phyloP scores from a whole-genome alignment of 1,140 invertebrate genomes.

The Ylistrum balloti region DNA sequence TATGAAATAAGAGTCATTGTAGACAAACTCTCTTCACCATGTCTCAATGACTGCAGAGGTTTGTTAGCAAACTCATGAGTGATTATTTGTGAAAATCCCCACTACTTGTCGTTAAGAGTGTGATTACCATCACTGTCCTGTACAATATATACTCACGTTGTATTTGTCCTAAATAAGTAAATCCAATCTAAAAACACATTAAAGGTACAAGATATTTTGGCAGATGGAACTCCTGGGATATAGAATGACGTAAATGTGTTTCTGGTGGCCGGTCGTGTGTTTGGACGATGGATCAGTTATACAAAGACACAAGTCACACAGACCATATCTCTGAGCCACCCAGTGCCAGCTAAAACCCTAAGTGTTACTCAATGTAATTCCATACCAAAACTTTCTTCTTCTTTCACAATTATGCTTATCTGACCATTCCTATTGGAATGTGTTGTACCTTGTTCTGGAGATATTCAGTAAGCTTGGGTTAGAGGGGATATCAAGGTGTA shows the following conservation, averaged over 20 bases:
- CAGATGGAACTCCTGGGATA: not conserved
- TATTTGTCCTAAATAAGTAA: not conserved
- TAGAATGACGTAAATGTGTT: not conserved
- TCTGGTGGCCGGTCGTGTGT: not conserved
- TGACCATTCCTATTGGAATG: not conserved
- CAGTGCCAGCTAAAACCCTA: slow-evolving; percentile 10
- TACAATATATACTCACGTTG: not conserved
- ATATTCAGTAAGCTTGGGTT: not conserved
- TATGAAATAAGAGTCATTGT: not conserved
- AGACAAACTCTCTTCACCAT: not conserved
- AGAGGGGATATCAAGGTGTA: no score
- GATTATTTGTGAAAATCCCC: slow-evolving; percentile 38
- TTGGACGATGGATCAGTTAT: not conserved
- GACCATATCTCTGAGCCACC: slow-evolving; percentile 7
- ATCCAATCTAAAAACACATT: slow-evolving; percentile 35
- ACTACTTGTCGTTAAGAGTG: slow-evolving; percentile 17
- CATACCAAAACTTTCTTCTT: slow-evolving; percentile 5
- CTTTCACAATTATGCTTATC: not conserved
- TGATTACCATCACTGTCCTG: not conserved
- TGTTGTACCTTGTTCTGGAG: not conserved
- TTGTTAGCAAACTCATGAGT: not conserved
- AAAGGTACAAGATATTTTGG: not conserved
- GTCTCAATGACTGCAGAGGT: not conserved
- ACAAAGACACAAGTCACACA: slow-evolving; percentile 1
- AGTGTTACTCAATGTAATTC: slow-evolving; percentile 33